Evolutionary conservation across 2,888 invertebrate genomes (phyloP).

Genomic region (Ectobius pallidus): DNA sequence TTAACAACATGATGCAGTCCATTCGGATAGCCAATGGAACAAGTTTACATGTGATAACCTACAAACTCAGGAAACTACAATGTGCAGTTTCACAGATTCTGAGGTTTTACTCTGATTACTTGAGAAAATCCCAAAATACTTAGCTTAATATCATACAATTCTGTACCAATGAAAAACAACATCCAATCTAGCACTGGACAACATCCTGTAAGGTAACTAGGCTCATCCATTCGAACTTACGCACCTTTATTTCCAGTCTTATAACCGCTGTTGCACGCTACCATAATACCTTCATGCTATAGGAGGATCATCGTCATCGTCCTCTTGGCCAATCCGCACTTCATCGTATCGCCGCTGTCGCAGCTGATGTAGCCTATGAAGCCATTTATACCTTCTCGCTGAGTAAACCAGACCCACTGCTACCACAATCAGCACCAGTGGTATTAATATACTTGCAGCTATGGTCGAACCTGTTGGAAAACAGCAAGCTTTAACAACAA

Average conservation of each 20-base stretch:
- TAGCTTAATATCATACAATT: too few species aligned
- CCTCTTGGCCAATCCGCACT: conserved; percentile 40
- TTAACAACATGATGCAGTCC: too few species aligned
- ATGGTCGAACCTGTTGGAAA: conserved; percentile 35
- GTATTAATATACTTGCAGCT: conserved; percentile 38
- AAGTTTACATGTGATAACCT: too few species aligned
- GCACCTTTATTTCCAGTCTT: background rate
- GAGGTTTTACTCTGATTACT: too few species aligned
- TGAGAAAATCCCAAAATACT: too few species aligned
- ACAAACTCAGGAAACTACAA: too few species aligned
- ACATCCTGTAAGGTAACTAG: too few species aligned
- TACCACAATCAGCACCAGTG: conserved; percentile 34
- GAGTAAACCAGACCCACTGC: conserved; percentile 32
- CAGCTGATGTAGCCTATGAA: conserved; percentile 36
- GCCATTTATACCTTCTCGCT: conserved; percentile 38
- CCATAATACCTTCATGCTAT: conserved; percentile 29
- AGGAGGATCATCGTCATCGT: conserved; percentile 40
- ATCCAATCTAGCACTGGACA: too few species aligned
- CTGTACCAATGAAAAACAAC: too few species aligned
- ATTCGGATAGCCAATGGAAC: too few species aligned
- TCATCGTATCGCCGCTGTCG: conserved; percentile 40
- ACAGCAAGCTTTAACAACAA: too few species aligned
- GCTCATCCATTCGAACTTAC: background rate
- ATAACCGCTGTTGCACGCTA: background rate
- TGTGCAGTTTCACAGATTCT: too few species aligned